Evolutionary conservation across 2,888 invertebrate species (phyloP), one percentile per base, ranked within the genome.

Genomic region (Halictus ligatus): DNA sequence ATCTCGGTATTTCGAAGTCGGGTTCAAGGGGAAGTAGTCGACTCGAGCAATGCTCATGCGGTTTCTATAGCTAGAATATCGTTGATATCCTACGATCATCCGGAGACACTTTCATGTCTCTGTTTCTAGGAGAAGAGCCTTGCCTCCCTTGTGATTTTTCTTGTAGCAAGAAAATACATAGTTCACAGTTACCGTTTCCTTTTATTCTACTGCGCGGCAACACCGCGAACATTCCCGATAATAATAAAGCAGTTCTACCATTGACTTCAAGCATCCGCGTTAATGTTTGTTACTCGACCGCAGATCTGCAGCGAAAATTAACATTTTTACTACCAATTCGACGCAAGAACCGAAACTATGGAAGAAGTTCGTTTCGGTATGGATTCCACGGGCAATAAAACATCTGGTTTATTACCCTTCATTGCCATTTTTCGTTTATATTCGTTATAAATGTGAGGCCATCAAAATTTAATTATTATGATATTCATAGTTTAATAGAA

Each of bases 21-120:
- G 73, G 79, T 85, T 71, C 74, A 40, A 48, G 76, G 43, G 78
- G 54, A 71, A 73, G 43, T 35, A 69, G 73, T 43, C 72, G 80
- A 84, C 82, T 29, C 25, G 67, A 15, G 82, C 78, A 69, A 84
- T 81, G 81, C 84, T 74, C 80, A 40, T 71, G 80, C 73, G 87
- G 87, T 84, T 89, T 84, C 83, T 83, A 89, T 85, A 75, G 76
- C 79, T 50, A 50, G 83, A 87, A 85, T 83, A 89, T 87, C 83
- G 83, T 74, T 73, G 80, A 89, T 89, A 87, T 89, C 80, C 81
- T 83, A 72, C 81, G 87, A 89, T 87, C 89, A 89, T 80, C 80
- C 78, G 71, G 64, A 64, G 69, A 79, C 76, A 78, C 78, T 81
- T 58, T 50, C 67, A 25, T 15, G 79, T 80, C 74, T 54, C 85